Base-by-base conservation (phyloP, 2,113 vertebrate genomes). In the Nerophis ophidion region DNA sequence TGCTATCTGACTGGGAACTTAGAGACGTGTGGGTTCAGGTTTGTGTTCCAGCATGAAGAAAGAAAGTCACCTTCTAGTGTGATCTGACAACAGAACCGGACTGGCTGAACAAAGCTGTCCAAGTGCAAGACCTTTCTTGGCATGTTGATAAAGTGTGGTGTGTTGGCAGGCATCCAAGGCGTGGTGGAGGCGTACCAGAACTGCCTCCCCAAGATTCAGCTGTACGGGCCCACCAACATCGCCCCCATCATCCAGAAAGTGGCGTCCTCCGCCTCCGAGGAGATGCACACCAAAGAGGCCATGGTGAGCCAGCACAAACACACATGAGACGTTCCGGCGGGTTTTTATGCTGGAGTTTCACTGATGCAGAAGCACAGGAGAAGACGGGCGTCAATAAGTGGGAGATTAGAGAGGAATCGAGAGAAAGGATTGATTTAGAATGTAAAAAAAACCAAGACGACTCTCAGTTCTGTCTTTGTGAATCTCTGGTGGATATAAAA, bases 221-320 rank as follows among this genome's bases (percentile, higher is more conserved):
- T 99, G 6, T 99, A 99, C 0, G 97, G 97, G 3, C 97, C 97
- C 0, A 99, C 97, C 53, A 99, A 99, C 83, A 98, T 99, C 7
- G 97, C 97, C n/a, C 97, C 97, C 65, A 99, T 99, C 88, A 99
- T 99, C 74, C 94, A 96, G 84, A 98, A 98, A 84, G 96, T 99
- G 42, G 96, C 97, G 71, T 94, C 93, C 56, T 95, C 94, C 2
- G 97, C 97, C 7, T 97, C 95, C 0, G 96, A 98, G 83, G 97
- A 98, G 86, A 97, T 94, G 70, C 95, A 98, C 83, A 98, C 95
- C 64, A 95, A 96, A 86, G 95, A 98, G 80, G 93, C 97, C 13
- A 98, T 94, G 80, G 97, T 99, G 88, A 92, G 94, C 34, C 57
- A 64, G 66, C 59, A 38, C 55, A 6, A 53, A 15, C 12, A 44